A percentile compares a stretch with the other conserved stretches of the same genome.
phyloP scores from a whole-genome alignment of 2,888 invertebrate genomes.

The Lampropteryx suffumata region DNA sequence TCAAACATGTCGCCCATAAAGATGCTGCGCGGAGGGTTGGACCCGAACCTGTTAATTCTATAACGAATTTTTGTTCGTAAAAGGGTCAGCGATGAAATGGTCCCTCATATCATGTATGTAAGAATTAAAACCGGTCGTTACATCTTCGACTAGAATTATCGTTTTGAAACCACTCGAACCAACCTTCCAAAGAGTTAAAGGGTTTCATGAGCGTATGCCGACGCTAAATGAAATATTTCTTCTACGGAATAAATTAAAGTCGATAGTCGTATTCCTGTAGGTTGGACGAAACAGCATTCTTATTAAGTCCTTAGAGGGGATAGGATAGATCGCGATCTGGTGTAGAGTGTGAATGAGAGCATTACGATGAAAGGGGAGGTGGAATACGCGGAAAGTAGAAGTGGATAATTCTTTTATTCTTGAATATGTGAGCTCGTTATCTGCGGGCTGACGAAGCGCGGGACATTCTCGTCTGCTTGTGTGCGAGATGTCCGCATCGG shows the following conservation, averaged over 20 bases:
- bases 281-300: constrained; percentile 61
- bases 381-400: constrained; percentile 61
- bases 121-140: constrained; percentile 80
- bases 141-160: constrained; percentile 69
- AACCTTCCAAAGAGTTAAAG: constrained; percentile 65
- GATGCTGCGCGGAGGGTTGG: constrained; percentile 79
- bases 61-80: constrained; percentile 70
- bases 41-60: constrained; percentile 71
- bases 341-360: constrained; percentile 81
- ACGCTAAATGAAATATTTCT: constrained; percentile 80
- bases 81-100: constrained; percentile 62
- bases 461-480: constrained; percentile 55
- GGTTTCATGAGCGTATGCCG: constrained; percentile 70
- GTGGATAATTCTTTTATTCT: constrained; percentile 81
- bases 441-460: constrained; percentile 68
- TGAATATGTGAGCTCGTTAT: constrained; percentile 83
- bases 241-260: constrained; percentile 80
- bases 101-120: constrained; percentile 72
- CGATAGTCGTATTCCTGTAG: constrained; percentile 71
- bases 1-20: constrained; percentile 83
- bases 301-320: constrained; percentile 69
- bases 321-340: constrained; percentile 78
- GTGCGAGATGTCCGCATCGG: constrained; percentile 39
- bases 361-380: constrained; percentile 64
- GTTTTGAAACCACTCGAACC: constrained; percentile 68